These are phyloP conservation scores for Odobenus rosmarus DNA, from an alignment of 2,113 vertebrate genomes.

Conservation along the genomic window DNA sequence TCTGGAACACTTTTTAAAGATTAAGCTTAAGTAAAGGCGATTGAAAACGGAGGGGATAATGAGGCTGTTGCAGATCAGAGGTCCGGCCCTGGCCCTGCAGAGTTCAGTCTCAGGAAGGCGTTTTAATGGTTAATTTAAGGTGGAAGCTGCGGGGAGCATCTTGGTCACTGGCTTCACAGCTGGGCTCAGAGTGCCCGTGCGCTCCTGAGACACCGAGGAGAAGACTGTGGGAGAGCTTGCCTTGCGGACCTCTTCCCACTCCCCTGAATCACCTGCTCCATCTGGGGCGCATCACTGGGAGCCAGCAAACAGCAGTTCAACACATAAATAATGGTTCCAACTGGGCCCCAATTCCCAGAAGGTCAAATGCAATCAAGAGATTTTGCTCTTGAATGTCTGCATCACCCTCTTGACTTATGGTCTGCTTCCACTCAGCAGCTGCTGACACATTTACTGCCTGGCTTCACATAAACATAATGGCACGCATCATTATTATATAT, in stretches of 20 bases:
- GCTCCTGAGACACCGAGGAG: not conserved
- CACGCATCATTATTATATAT: no score
- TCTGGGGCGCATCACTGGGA: no score
- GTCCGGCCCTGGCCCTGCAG: not conserved
- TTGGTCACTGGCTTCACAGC: not conserved
- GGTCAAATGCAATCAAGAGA: no score
- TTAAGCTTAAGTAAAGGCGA: not conserved
- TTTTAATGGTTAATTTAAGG: not conserved
- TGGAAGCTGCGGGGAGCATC: not conserved
- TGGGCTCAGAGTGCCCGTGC: fast-evolving
- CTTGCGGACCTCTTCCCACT: no score
- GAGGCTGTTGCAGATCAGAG: not conserved
- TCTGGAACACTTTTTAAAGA: not conserved
- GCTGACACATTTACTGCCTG: no score
- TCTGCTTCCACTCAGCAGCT: not conserved
- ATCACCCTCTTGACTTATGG: no score
- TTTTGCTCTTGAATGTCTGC: not conserved
- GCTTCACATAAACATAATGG: no score
- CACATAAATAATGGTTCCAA: not conserved
- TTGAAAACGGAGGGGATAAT: not conserved
- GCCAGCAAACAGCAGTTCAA: not conserved
- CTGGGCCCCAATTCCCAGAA: not conserved
- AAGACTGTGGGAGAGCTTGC: not conserved
- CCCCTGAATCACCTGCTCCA: not conserved
- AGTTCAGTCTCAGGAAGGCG: not conserved